These are phyloP conservation scores for Tetheella fluctuosa DNA, from an alignment of 2,888 invertebrate genomes.

Conservation along the genomic window DNA sequence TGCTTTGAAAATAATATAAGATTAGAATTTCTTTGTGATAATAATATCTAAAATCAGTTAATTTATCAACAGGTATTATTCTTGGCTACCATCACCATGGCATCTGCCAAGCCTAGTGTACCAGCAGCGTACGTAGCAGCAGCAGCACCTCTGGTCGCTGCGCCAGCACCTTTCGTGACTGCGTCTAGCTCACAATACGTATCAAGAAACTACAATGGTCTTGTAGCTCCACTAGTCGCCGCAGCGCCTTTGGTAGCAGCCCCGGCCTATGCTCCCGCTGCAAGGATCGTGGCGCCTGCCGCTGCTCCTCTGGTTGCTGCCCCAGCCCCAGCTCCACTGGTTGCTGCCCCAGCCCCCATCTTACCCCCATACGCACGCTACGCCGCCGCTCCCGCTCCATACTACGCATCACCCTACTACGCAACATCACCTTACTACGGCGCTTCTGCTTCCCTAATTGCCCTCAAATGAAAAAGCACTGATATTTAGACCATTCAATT, in stretches of 20 bases:
- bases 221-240: constrained; percentile 71
- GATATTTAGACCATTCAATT: constrained; percentile 38
- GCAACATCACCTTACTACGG: constrained; percentile 52
- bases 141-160: constrained; percentile 69
- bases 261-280: constrained; percentile 45
- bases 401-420: constrained; percentile 32
- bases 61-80: constrained; percentile 57
- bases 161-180: constrained; percentile 84
- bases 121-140: constrained; percentile 75
- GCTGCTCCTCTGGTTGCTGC: constrained; percentile 36
- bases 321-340: constrained; percentile 31
- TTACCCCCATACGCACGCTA: constrained; percentile 50
- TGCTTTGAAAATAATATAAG: constrained; percentile 22
- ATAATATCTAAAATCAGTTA: too few relatives aligned
- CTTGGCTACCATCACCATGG: constrained; percentile 63
- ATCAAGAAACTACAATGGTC: constrained; percentile 84
- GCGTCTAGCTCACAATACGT: constrained; percentile 87
- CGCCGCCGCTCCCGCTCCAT: constrained; percentile 40
- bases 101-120: constrained; percentile 64
- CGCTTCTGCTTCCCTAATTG: constrained; percentile 65
- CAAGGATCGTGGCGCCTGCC: constrained; percentile 38
- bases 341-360: constrained; percentile 36
- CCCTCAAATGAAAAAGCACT: constrained; percentile 65
- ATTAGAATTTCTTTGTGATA: too few relatives aligned
- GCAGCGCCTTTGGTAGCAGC: constrained; percentile 68